Base-by-base conservation (phyloP, 2,113 vertebrate species). In the Acanthisitta chloris region DNA sequence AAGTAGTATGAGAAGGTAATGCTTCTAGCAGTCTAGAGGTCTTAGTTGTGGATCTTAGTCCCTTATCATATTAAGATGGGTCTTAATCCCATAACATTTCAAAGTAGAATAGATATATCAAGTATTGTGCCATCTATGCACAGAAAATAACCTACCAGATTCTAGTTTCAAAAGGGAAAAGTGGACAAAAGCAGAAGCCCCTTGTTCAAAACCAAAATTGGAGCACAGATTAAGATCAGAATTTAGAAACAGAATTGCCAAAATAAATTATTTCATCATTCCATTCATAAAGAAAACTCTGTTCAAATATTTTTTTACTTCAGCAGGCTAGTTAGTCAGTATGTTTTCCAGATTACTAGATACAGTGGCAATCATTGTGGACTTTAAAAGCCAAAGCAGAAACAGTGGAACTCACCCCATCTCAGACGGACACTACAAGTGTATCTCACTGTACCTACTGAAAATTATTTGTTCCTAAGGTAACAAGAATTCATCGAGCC, bases 251-350 rank as follows among this genome's bases (percentile, higher is more conserved):
- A 4, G 13, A 77, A 48, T 19, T 58, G 8, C 2, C 3, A 58
- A 82, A 94, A 43, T 3, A 52, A 33, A 9, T 25, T 21, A 24
- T 67, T 81, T 40, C 17, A 11, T 55, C 14, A 15, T 58, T 43
- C 8, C 16, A 57, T 49, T 82, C 26, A 51, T 34, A 66, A 92
- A 82, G 23, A n/a, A 76, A 77, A 80, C 34, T 11, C 20, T 1
- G 0, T 36, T 38, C 36, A 0, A 0, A 7, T 48, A 48, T n/a
- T 66, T 62, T 38, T 80, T 77, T 26, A 26, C 10, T 59, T 71
- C 16, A 70, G n/a, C n/a, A n/a, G n/a, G n/a, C n/a, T n/a, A n/a
- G n/a, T n/a, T n/a, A n/a, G n/a, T n/a, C n/a, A 57, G 7, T 14
- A 42, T 21, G 8, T 59, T 81, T 92, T 74, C 34, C 64, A 83